A percentile compares a stretch with the other conserved stretches of the same genome.
Conservation (phyloP, 2,113 vertebrate genomes). For the Tylochromis polylepis region DNA sequence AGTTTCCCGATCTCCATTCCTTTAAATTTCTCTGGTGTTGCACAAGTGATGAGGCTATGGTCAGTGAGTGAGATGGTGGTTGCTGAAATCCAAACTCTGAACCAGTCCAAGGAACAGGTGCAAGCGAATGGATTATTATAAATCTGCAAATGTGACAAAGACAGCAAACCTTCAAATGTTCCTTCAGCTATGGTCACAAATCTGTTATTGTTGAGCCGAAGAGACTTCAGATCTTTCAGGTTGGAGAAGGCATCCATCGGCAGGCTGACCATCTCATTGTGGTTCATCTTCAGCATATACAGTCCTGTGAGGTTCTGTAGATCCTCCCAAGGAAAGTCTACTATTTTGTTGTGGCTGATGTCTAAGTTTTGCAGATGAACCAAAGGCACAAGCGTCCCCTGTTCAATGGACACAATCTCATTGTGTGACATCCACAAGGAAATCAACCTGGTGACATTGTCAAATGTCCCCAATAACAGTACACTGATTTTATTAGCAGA, state of each 20-base stretch:
- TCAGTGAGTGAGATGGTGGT: constrained; percentile 80
- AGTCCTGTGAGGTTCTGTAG: constrained; percentile 84
- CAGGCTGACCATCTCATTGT: constrained; percentile 83
- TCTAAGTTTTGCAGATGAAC: constrained; percentile 89
- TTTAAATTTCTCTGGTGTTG: constrained; percentile 75
- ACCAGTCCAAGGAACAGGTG: constrained; percentile 84
- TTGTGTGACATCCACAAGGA: constrained; percentile 94
- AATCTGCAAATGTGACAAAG: constrained; percentile 89
- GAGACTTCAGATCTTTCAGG: constrained; percentile 82
- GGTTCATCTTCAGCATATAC: constrained; percentile 92
- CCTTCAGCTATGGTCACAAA: constrained; percentile 80
- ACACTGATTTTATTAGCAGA: constrained; percentile 85
- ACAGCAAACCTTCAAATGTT: constrained; percentile 82
- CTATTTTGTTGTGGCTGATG: constrained; percentile 88
- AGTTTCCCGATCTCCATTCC: constrained; percentile 71
- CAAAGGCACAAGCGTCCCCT: constrained; percentile 75
- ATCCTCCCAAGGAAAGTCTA: constrained; percentile 90
- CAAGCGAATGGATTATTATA: constrained; percentile 88
- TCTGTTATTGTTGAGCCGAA: constrained; percentile 92
- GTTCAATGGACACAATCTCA: constrained; percentile 78
- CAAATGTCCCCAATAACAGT: constrained; percentile 75
- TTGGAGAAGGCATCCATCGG: constrained; percentile 81
- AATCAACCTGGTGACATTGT: constrained; percentile 78
- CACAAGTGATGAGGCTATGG: constrained; percentile 77
- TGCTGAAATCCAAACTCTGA: constrained; percentile 85